Evolutionary conservation across 2,797 vertebrate genomes (phyloP).

Genomic region (Phoxinus dragarum): DNA sequence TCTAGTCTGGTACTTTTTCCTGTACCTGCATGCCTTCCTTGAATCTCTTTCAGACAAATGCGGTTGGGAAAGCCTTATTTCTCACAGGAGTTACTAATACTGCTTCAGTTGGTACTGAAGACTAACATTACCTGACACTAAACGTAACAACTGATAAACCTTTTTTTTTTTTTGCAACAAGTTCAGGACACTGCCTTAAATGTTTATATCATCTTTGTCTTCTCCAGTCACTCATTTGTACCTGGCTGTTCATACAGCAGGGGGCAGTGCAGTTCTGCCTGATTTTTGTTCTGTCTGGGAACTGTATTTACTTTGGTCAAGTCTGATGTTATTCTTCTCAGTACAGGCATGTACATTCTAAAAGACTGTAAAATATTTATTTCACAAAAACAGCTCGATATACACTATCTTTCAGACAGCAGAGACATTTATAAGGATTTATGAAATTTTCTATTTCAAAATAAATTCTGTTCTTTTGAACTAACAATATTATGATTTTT

Average conservation of each 20-base stretch:
- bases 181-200: neutral
- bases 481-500: too few species aligned
- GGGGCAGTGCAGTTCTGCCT: conserved; percentile 45
- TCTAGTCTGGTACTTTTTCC: neutral
- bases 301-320: neutral
- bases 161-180: neutral
- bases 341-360: neutral
- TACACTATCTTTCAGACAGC: neutral
- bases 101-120: neutral
- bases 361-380: neutral
- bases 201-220: conserved; percentile 2
- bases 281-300: neutral
- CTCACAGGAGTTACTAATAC: conserved; percentile 19
- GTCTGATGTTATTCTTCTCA: neutral
- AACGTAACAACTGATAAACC: neutral
- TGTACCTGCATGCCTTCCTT: neutral
- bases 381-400: neutral
- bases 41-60: neutral
- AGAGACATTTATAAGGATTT: neutral
- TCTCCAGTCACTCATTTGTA: conserved; percentile 26
- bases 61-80: neutral
- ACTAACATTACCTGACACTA: neutral
- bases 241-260: conserved; percentile 28
- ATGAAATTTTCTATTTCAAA: neutral
- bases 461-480: neutral